Conservation (phyloP, 2,113 vertebrate genomes). For the Capricornis sumatraensis region DNA sequence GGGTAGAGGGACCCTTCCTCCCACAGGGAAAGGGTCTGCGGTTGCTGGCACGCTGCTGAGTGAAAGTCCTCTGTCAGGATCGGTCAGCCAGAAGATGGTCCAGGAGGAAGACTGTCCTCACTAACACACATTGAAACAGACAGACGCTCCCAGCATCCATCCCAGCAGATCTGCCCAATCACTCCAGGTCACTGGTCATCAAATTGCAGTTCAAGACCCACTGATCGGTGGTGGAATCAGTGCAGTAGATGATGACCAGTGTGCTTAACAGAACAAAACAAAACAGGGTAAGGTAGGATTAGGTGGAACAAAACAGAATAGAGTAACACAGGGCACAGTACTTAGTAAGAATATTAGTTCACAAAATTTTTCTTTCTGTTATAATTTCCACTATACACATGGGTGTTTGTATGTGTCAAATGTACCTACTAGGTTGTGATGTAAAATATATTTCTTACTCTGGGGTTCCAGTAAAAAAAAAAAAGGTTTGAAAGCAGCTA, state of each 20-base stretch:
- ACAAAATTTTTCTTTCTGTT: neutral
- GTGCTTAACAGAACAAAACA: neutral
- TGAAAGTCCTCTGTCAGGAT: neutral
- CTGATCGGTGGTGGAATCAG: neutral
- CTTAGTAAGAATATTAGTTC: neutral
- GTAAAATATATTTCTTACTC: neutral
- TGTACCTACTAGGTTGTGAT: neutral
- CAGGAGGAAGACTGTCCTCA: neutral
- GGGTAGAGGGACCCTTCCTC: neutral
- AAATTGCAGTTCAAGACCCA: neutral
- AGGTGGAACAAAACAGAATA: neutral
- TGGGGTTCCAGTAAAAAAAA: neutral
- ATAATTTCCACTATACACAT: neutral
- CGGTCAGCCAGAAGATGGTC: neutral
- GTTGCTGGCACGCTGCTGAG: neutral
- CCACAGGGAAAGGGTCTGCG: fast-evolving
- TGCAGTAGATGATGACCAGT: neutral
- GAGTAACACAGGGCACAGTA: fast-evolving
- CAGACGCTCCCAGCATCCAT: neutral
- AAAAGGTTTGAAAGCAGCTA: neutral
- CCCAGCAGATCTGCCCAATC: neutral
- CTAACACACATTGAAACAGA: neutral
- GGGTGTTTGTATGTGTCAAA: neutral
- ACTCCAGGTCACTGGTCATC: neutral
- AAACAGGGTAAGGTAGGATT: neutral